Evolutionary conservation across 2,113 vertebrate species (phyloP), one percentile per base, ranked within the genome.

Genomic region (Hypomesus transpacificus): DNA sequence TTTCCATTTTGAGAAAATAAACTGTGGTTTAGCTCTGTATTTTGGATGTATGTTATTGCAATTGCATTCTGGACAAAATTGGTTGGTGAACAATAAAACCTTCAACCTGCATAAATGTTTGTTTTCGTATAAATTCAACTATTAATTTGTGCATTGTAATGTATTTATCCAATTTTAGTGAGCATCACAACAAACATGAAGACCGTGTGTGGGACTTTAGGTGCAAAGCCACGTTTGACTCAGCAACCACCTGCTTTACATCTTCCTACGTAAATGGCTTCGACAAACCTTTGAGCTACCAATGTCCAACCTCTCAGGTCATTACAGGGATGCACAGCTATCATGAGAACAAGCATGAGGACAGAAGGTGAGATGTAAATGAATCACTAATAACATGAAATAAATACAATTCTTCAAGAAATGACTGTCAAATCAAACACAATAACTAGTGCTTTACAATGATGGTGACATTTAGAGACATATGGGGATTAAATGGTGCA

Each of bases 151-250:
- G 58, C 58, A 60, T 60, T 22, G 24, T 62, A 18, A 62, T 62
- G 58, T 60, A 17, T 16, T 17, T 28, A 34, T 62, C 60, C 16
- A 14, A 28, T 52, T 67, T 52, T 34, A 74, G 72, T 24, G 51
- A 31, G 4, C 65, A 74, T 68, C 0, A 61, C 57, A 68, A 74
- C 59, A 9, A 21, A 14, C 8, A 2, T 61, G 72, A 74, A 16
- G 72, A 74, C 14, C 65, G 72, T 31, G 0, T 67, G 11, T 74
- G 71, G 64, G 72, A 68, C 6, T 68, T 74, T 53, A 20, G 5
- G 14, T 75, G 73, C 66, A 54, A 64, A 51, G 1, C 24, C 9
- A 64, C 74, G 11, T 75, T 75, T 52, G 52, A 66, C 16, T 14
- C 50, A n/a, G 0, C 31, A 1, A 26, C 67, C 28, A 16, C 50